Evolutionary conservation across 2,797 vertebrate species (phyloP), one percentile per base, ranked within the genome.

Genomic region (Sebastes diploproa): DNA sequence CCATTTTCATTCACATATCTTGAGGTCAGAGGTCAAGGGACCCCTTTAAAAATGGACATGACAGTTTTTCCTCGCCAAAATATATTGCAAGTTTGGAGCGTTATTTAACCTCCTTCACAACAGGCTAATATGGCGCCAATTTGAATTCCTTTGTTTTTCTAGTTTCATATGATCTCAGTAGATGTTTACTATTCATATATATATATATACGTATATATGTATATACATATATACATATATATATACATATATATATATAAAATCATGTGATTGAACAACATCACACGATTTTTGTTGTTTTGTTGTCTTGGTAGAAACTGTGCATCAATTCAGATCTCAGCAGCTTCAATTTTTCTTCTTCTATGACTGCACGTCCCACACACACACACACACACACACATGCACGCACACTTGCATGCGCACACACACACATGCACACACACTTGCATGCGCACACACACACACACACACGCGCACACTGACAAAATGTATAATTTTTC

Each of bases 301-400:
- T 76, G 72, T 88, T 87, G 86, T 82, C 36, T 70, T 78, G 75
- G 86, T 81, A 72, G 80, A 90, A 90, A 89, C 64, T 75, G 55
- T 76, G 82, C 76, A 87, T 86, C 83, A 89, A 85, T 86, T 92
- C 78, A 59, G 59, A 86, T 85, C 54, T 72, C 86, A 84, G 73
- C 72, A 61, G 80, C 78, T 77, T 86, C 79, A 60, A 74, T 82
- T 90, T 86, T 83, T 83, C 64, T 78, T 86, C 27, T 75, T 88
- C 81, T 74, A 32, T 80, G 72, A 65, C 70, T 85, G 84, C 80
- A 69, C 82, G 75, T 61, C 78, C 70, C 22, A 75, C 71, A 83
- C 72, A 38, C 36, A 38, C 34, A 36, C 36, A 36, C 79, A 77
- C 81, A 71, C 67, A 70, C 74, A 27, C 27, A 27, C 27, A 13